Evolutionary conservation across 2,888 invertebrate genomes (phyloP).

Genomic region (Eupithecia inturbata): DNA sequence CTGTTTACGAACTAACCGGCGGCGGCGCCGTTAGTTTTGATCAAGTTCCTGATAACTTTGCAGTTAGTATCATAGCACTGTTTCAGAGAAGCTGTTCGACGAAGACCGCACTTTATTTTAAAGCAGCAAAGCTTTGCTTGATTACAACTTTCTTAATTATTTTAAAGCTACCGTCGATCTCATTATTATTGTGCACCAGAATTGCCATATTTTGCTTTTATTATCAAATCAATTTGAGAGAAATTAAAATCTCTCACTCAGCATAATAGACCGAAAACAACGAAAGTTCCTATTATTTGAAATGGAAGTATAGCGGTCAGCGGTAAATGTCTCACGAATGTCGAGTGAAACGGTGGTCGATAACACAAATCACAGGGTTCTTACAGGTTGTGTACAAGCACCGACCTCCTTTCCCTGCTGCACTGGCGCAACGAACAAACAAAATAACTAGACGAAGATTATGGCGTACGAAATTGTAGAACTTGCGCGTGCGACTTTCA

Average conservation of each 20-base stretch:
- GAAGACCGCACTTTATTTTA: conserved; percentile 13
- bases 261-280: conserved; percentile 8
- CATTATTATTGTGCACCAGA: background rate
- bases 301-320: conserved; percentile 11
- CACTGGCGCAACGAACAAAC: conserved; percentile 82
- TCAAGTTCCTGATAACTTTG: conserved; percentile 54
- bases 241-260: background rate
- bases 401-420: conserved; percentile 82
- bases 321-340: conserved; percentile 68
- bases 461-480: conserved; percentile 74
- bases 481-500: conserved; percentile 81
- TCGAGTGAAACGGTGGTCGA: conserved; percentile 50
- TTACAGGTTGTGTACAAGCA: conserved; percentile 69
- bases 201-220: background rate
- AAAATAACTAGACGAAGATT: conserved; percentile 81
- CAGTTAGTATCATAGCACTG: conserved; percentile 57
- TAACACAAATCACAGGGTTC: conserved; percentile 67
- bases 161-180: conserved; percentile 7
- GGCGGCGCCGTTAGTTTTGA: conserved; percentile 39
- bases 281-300: conserved; percentile 2
- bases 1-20: conserved; percentile 44
- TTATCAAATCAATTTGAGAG: background rate
- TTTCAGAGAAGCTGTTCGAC: conserved; percentile 14
- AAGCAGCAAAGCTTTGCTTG: background rate
- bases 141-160: background rate